Conservation (phyloP, 2,888 invertebrate genomes). For the Galerucella pusilla region DNA sequence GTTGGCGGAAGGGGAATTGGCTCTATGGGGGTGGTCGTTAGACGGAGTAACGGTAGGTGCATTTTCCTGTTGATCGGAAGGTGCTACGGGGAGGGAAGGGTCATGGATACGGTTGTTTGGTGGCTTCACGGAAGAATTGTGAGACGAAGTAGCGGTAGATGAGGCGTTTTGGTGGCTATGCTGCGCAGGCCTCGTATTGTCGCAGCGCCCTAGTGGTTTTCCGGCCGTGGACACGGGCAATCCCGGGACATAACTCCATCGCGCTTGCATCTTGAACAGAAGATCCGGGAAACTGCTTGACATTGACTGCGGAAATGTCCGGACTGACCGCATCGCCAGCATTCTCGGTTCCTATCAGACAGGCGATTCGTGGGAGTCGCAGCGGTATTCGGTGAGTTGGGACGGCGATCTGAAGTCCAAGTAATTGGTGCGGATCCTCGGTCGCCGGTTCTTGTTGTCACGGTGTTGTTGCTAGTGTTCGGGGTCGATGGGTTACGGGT, state of each 20-base stretch:
- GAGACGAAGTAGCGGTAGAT: too few species aligned
- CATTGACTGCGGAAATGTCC: not conserved
- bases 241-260: not conserved
- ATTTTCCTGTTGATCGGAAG: too few species aligned
- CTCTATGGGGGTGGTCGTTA: too few species aligned
- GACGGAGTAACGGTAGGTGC: too few species aligned
- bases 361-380: not conserved
- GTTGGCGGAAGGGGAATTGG: too few species aligned
- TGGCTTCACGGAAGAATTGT: too few species aligned
- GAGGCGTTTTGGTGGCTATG: too few species aligned
- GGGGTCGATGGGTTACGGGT: not conserved
- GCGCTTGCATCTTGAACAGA: not conserved
- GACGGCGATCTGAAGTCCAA: too few species aligned
- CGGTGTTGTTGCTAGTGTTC: not conserved
- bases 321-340: not conserved
- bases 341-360: not conserved
- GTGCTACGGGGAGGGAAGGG: too few species aligned
- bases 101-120: too few species aligned
- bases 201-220: not conserved
- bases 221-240: not conserved
- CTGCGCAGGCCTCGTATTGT: too few species aligned
- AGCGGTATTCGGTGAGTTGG: too few species aligned
- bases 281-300: not conserved
- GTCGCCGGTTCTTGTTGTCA: not conserved
- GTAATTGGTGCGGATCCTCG: not conserved